A percentile compares a stretch with the other conserved stretches of the same genome.
These are phyloP conservation scores for Peromyscus melanophrys DNA, from an alignment of 2,797 vertebrate genomes.

Conservation along the genomic window DNA sequence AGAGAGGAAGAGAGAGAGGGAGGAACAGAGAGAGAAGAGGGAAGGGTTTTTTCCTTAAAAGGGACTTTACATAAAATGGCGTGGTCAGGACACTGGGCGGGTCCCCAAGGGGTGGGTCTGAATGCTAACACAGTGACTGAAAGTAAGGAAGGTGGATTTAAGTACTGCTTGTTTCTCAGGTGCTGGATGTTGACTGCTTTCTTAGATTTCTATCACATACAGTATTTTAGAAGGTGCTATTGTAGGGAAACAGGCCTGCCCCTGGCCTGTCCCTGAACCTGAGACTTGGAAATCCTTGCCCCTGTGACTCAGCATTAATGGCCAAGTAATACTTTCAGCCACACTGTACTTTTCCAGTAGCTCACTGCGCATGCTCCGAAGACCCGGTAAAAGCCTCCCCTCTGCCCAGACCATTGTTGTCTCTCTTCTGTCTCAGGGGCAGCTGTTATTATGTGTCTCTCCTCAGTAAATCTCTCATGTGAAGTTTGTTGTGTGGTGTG, in stretches of 20 bases:
- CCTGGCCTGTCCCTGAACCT: not conserved
- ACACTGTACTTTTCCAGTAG: not conserved
- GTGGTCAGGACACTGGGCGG: too few species aligned
- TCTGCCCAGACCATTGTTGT: too few species aligned
- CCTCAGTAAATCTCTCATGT: not conserved
- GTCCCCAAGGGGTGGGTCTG: too few species aligned
- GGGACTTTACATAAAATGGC: too few species aligned
- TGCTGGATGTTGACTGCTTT: not conserved
- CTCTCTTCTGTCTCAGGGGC: not conserved
- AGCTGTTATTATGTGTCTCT: not conserved
- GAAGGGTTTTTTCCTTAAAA: too few species aligned
- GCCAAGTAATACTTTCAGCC: not conserved
- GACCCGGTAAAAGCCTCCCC: not conserved
- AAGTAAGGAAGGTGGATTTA: not conserved
- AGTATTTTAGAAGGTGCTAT: constrained; percentile 15
- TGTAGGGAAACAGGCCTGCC: too few species aligned
- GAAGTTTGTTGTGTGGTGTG: not conserved
- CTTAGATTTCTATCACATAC: not conserved
- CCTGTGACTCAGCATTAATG: not conserved
- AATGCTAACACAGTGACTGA: not conserved
- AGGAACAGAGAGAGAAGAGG: too few species aligned
- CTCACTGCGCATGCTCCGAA: not conserved
- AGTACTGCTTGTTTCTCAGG: not conserved
- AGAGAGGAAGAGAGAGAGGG: too few species aligned
- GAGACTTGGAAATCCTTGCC: not conserved